Percentiles rank a stretch among this genome's conserved stretches.
phyloP scores from a whole-genome alignment of 2,888 invertebrate species.

The Acronicta alni region DNA sequence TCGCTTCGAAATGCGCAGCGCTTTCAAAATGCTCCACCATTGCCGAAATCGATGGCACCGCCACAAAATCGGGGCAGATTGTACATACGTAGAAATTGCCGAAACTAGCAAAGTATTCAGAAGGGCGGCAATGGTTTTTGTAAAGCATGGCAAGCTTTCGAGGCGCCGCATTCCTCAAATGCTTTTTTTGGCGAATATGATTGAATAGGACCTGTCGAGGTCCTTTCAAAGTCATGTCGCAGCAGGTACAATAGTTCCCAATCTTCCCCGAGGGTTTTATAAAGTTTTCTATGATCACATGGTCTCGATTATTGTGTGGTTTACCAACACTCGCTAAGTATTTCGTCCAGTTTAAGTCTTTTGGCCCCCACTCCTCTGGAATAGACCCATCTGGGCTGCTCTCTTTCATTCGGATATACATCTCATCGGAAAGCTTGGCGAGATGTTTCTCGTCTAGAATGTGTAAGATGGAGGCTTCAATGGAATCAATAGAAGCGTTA shows the following conservation, averaged over 20 bases:
- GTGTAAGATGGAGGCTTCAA: slow-evolving; percentile 76
- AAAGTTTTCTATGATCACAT: slow-evolving; percentile 84
- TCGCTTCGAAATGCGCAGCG: slow-evolving; percentile 72
- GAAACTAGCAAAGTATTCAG: slow-evolving; percentile 84
- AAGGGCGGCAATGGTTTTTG: slow-evolving; percentile 80
- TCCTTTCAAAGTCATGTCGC: slow-evolving; percentile 84
- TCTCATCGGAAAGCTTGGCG: slow-evolving; percentile 78
- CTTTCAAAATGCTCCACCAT: slow-evolving; percentile 84
- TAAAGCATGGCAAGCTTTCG: slow-evolving; percentile 77
- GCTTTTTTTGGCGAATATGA: slow-evolving; percentile 85
- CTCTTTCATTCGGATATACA: slow-evolving; percentile 75
- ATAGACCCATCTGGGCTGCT: slow-evolving; percentile 74
- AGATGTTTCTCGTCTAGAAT: slow-evolving; percentile 83
- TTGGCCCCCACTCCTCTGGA: slow-evolving; percentile 85
- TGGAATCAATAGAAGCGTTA: slow-evolving; percentile 68
- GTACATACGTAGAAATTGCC: slow-evolving; percentile 83
- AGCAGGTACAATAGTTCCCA: slow-evolving; percentile 82
- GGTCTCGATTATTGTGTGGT: slow-evolving; percentile 78
- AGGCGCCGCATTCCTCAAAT: slow-evolving; percentile 83
- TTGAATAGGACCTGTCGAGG: slow-evolving; percentile 84
- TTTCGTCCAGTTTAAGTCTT: slow-evolving; percentile 83
- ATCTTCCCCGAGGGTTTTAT: slow-evolving; percentile 83
- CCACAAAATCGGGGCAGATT: slow-evolving; percentile 77
- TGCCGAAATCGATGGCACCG: slow-evolving; percentile 80
- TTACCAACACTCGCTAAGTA: slow-evolving; percentile 83